Evolutionary conservation across 2,113 vertebrate genomes (phyloP).

Genomic region (Campylomormyrus tamandua): DNA sequence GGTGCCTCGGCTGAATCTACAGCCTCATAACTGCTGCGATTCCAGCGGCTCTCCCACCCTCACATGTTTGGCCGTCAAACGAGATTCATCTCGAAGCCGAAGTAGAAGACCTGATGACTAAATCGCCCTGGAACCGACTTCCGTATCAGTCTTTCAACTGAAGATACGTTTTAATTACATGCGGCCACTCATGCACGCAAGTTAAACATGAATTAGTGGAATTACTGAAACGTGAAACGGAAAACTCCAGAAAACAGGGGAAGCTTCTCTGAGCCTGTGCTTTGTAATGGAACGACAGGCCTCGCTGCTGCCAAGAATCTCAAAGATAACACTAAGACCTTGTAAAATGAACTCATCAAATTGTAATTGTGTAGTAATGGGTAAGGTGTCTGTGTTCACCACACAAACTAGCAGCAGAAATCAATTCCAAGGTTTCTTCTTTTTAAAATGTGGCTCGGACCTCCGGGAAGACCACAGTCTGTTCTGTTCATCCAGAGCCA

Average conservation of each 20-base stretch:
- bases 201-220: background rate
- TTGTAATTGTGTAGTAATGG: background rate
- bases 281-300: background rate
- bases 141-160: background rate
- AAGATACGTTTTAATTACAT: background rate
- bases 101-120: background rate
- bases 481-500: background rate
- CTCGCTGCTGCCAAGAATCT: background rate
- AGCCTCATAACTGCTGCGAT: background rate
- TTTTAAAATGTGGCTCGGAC: background rate
- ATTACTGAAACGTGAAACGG: background rate
- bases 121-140: background rate
- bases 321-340: background rate
- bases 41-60: background rate
- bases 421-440: background rate
- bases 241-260: background rate
- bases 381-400: background rate
- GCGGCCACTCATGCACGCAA: background rate
- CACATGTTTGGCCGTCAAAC: background rate
- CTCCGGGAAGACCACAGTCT: background rate
- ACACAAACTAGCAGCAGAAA: background rate
- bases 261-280: background rate
- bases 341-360: background rate
- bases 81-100: background rate
- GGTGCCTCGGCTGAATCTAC: background rate